Conservation (phyloP, 2,113 vertebrate species). For the Phrynosoma blainvillii region DNA sequence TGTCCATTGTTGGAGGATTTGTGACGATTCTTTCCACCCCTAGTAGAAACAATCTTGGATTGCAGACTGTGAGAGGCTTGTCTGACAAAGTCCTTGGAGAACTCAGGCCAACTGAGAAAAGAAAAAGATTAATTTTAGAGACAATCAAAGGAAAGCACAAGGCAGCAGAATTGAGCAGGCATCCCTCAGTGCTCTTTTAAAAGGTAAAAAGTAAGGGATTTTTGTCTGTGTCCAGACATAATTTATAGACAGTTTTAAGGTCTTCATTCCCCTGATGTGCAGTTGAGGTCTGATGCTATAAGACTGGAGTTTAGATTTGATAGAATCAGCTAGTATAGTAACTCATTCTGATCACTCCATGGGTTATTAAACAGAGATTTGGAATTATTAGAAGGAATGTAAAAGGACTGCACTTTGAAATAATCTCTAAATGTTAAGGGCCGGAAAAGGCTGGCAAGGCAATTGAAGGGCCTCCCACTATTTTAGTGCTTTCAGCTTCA, state of each 20-base stretch:
- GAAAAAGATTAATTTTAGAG: not conserved
- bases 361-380: not conserved
- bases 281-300: not conserved
- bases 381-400: not conserved
- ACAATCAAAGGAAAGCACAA: not conserved
- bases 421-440: no score
- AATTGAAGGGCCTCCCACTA: no score
- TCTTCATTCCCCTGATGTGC: not conserved
- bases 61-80: not conserved
- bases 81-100: not conserved
- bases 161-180: not conserved
- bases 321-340: not conserved
- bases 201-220: not conserved
- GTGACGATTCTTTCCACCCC: no score
- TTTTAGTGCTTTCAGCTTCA: no score
- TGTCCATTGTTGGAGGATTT: no score
- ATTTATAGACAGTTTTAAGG: not conserved
- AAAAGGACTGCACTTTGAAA: no score
- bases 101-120: not conserved
- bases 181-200: not conserved
- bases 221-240: not conserved
- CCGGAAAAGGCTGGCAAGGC: no score
- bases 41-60: not conserved
- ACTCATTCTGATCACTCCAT: not conserved
- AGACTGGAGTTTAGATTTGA: not conserved